Conservation (phyloP, 2,113 vertebrate species). For the Eupsittula cactorum region DNA sequence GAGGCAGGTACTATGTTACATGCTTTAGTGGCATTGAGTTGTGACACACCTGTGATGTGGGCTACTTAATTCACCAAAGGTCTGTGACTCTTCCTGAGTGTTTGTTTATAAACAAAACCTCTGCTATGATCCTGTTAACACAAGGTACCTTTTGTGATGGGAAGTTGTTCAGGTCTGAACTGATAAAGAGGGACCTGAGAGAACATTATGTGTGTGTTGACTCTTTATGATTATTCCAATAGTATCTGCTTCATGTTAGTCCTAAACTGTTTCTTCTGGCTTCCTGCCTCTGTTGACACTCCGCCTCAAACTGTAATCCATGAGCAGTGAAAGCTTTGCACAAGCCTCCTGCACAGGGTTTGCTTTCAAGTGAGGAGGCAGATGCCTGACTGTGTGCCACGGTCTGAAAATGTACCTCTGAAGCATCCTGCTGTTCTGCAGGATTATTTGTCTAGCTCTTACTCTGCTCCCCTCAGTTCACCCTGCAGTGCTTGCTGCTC, state of each 20-base stretch:
- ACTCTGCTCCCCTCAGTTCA: neutral
- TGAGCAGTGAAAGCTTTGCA: neutral
- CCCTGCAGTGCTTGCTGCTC: neutral
- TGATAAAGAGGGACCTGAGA: neutral
- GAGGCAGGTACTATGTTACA: neutral
- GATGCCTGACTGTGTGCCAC: rapidly evolving
- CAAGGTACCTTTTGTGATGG: neutral
- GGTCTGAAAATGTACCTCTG: neutral
- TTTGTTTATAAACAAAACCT: neutral
- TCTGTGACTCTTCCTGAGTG: neutral
- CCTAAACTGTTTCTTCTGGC: neutral
- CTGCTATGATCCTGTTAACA: neutral
- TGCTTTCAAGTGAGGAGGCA: neutral
- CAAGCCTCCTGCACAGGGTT: neutral
- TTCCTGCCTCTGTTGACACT: neutral
- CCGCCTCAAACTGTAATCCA: neutral
- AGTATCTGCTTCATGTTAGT: neutral
- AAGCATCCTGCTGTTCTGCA: neutral
- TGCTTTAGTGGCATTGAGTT: neutral
- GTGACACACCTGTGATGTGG: neutral
- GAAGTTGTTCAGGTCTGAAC: neutral
- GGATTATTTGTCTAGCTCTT: neutral
- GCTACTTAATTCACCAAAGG: neutral
- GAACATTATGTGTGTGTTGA: neutral
- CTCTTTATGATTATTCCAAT: neutral